Evolutionary conservation across 2,113 vertebrate species (phyloP).

Genomic region (Notechis scutatus): DNA sequence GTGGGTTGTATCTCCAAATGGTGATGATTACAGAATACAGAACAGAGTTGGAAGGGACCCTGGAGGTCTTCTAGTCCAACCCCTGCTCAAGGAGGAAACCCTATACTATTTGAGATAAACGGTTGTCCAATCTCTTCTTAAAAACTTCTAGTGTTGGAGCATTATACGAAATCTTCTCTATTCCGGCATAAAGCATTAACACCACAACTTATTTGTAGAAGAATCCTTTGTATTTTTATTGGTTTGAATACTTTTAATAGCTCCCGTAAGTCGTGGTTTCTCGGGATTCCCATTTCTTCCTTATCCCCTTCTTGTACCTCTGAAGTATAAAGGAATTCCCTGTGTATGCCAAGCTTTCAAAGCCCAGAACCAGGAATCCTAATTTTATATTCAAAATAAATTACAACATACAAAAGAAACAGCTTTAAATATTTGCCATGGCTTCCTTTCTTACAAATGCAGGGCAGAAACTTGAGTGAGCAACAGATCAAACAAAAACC

Average conservation of each 20-base stretch:
- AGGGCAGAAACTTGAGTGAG: neutral
- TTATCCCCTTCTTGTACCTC: neutral
- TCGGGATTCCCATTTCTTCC: neutral
- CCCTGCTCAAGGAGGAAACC: neutral
- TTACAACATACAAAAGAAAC: neutral
- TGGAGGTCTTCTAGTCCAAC: neutral
- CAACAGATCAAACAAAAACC: neutral
- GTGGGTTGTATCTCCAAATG: neutral
- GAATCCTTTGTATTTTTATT: conserved; percentile 3
- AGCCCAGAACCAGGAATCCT: neutral
- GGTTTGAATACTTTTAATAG: neutral
- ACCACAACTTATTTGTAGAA: conserved; percentile 8
- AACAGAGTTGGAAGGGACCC: neutral
- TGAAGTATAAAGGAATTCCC: neutral
- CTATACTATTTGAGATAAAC: neutral
- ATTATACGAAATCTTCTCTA: neutral
- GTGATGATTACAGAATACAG: neutral
- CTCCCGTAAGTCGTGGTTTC: neutral
- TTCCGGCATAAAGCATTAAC: neutral
- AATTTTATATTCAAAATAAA: neutral
- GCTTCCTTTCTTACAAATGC: neutral
- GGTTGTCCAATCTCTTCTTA: neutral
- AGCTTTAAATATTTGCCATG: neutral
- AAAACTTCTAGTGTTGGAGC: neutral
- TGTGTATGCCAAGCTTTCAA: neutral